Base-by-base conservation (phyloP, 1,140 invertebrate species). In the Parapsyche elsis region DNA sequence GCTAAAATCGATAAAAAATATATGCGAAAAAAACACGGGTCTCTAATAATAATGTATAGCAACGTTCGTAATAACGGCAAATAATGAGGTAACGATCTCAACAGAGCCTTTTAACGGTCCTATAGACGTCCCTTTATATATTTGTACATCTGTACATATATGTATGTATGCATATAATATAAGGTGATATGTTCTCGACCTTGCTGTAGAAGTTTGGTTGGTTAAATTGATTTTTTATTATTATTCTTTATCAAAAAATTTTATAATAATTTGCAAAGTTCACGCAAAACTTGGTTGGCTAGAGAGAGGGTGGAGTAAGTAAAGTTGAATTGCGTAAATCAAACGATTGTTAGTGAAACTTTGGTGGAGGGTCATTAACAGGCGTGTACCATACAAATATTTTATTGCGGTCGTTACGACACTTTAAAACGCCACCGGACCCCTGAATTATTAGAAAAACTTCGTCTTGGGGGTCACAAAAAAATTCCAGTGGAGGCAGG, bases 311-410 rank as follows among this genome's bases (percentile, higher is more conserved):
- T 16, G 49, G 16, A 53, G 16, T 53, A 53, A n/a, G 44, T 23
- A 30, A 67, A 67, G 64, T 67, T 67, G 26, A 59, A 19, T 61
- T 24, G 67, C 73, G 77, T 79, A 81, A 81, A 79, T 81, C 80
- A 79, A 71, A 81, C 77, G 76, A 81, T 79, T 81, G 80, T 79
- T 81, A 81, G 71, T 71, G 76, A 71, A 78, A 71, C 53, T 70
- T 70, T 45, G 26, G 57, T 61, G 24, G 64, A 23, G 57, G 77
- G 77, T 81, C 77, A 81, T 81, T 81, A 81, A 81, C 80, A 81
- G 73, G 77, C 76, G 80, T 78, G 76, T 71, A 81, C 80, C 80
- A 81, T 81, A 81, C 80, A 81, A 81, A 81, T 79, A 81, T 81
- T 81, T 81, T 81, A 81, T 81, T 81, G 76, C 80, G 76, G 77